A percentile compares a stretch with the other conserved stretches of the same genome.
Evolutionary conservation across 2,888 invertebrate species (phyloP).

Genomic region (Melieria omissa): DNA sequence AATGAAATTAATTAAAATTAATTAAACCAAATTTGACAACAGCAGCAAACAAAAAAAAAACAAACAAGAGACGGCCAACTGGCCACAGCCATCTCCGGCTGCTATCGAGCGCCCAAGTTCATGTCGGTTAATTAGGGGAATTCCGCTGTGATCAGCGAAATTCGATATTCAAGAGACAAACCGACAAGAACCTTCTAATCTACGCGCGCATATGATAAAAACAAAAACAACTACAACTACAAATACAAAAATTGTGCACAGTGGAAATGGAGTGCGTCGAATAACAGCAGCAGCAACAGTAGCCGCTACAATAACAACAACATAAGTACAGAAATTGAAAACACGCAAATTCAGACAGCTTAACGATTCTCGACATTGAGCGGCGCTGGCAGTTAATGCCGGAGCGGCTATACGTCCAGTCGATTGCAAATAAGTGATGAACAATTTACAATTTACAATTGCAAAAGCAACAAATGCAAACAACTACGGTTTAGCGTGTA

Average conservation of each 20-base stretch:
- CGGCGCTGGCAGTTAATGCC: slow-evolving; percentile 11
- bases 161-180: slow-evolving; percentile 46
- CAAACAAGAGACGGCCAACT: no score
- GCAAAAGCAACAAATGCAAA: not conserved
- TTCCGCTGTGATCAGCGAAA: slow-evolving; percentile 60
- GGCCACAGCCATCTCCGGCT: no score
- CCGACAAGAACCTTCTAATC: slow-evolving; percentile 55
- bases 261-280: slow-evolving; percentile 22
- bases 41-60: no score
- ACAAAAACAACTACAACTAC: slow-evolving; percentile 35
- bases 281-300: slow-evolving; percentile 18
- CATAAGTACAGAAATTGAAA: slow-evolving; percentile 19
- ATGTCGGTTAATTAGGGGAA: slow-evolving; percentile 53
- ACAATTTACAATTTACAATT: slow-evolving; percentile 2
- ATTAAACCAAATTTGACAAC: no score
- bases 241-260: slow-evolving; percentile 30
- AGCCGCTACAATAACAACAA: slow-evolving; percentile 6
- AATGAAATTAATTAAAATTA: no score
- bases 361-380: not conserved
- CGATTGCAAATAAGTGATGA: slow-evolving; percentile 1
- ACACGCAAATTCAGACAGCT: slow-evolving; percentile 9
- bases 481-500: not conserved
- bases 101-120: not conserved
- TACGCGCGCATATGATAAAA: slow-evolving; percentile 27
- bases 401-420: slow-evolving; percentile 1